Conservation (phyloP, 1,140 invertebrate species). For the Apis cerana region DNA sequence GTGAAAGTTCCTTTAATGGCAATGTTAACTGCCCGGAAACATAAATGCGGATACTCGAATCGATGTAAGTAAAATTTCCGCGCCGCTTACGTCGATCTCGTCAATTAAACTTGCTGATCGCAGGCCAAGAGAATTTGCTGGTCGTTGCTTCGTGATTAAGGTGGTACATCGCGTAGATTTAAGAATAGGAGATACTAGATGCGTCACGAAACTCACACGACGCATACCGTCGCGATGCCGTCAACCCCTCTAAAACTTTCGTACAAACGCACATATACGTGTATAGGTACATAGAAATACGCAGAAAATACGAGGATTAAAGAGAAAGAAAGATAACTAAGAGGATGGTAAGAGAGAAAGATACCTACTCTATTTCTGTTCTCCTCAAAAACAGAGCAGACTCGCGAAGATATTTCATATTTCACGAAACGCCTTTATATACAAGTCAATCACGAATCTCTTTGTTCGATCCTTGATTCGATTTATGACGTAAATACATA, state of each 20-base stretch:
- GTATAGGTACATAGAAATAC: constrained; percentile 37
- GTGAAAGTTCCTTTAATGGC: constrained; percentile 12
- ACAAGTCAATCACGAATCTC: neutral
- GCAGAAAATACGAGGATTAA: constrained; percentile 34
- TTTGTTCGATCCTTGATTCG: neutral
- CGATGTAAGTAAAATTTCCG: constrained; percentile 16
- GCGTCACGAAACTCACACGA: constrained; percentile 67
- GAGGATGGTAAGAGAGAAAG: constrained; percentile 33
- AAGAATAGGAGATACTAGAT: constrained; percentile 74
- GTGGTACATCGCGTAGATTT: constrained; percentile 47
- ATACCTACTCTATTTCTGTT: constrained; percentile 75
- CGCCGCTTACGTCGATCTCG: constrained; percentile 17
- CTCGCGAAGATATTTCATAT: constrained; percentile 43
- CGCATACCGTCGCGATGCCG: constrained; percentile 68
- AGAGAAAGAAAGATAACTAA: constrained; percentile 25
- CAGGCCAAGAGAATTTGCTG: constrained; percentile 24
- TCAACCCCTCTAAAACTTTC: constrained; percentile 60
- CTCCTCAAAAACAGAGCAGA: constrained; percentile 69
- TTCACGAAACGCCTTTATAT: constrained; percentile 33
- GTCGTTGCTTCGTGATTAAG: constrained; percentile 57
- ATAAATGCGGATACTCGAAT: neutral
- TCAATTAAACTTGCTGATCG: constrained; percentile 23
- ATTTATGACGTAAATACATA: neutral
- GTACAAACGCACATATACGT: constrained; percentile 37
- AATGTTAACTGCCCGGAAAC: neutral